Evolutionary conservation across 2,797 vertebrate species (phyloP).

Genomic region (Cirrhinus mrigala): DNA sequence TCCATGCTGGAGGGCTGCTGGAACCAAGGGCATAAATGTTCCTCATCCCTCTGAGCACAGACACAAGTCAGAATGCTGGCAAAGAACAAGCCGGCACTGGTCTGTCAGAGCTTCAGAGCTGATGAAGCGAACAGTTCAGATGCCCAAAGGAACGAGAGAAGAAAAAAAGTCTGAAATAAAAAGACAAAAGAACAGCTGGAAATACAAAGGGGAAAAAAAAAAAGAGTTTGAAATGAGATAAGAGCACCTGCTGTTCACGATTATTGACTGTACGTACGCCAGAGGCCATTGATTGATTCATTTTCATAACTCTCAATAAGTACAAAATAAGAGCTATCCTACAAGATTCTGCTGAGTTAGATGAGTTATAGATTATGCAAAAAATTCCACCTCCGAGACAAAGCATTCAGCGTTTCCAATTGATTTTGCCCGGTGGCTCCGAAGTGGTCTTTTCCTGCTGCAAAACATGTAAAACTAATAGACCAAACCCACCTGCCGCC

Average conservation of each 20-base stretch:
- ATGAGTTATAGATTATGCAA: constrained; percentile 36
- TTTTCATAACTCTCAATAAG: constrained; percentile 28
- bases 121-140: constrained; percentile 44
- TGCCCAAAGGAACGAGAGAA: constrained; percentile 33
- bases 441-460: constrained; percentile 1
- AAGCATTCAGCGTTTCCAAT: constrained; percentile 30
- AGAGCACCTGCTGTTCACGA: background rate
- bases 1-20: constrained; percentile 53
- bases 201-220: background rate
- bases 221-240: background rate
- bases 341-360: background rate
- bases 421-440: background rate
- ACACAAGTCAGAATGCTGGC: constrained; percentile 49
- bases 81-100: constrained; percentile 43
- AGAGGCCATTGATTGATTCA: background rate
- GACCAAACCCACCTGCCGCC: constrained; percentile 20
- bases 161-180: constrained; percentile 35
- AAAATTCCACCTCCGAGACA: constrained; percentile 9
- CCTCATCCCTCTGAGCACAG: constrained; percentile 47
- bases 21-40: constrained; percentile 52
- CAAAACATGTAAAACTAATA: constrained; percentile 25
- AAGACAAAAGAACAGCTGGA: constrained; percentile 55
- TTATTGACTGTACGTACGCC: constrained; percentile 14
- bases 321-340: background rate
- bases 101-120: constrained; percentile 38